Evolutionary conservation across 2,113 vertebrate genomes (phyloP).

Genomic region (Ceyx margarethae): DNA sequence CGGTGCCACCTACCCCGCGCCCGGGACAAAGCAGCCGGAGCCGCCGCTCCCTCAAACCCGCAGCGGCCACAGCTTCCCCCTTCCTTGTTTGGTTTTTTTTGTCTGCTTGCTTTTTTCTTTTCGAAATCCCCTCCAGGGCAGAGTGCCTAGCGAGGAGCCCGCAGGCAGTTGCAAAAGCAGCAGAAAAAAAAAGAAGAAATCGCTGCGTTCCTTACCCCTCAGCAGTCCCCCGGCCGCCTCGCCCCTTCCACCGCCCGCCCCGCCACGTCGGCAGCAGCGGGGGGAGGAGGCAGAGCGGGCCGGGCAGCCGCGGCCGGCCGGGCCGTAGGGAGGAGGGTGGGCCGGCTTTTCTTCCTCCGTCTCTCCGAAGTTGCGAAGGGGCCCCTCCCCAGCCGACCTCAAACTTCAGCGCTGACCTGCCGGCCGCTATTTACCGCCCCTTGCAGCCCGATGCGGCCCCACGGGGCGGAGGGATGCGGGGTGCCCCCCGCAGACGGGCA

Average conservation of each 20-base stretch:
- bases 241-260: slow-evolving; percentile 29
- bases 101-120: neutral
- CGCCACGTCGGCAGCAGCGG: slow-evolving; percentile 75
- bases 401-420: rapidly evolving
- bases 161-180: neutral
- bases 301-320: neutral
- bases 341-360: neutral
- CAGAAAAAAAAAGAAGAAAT: neutral
- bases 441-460: neutral
- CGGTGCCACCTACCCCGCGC: neutral
- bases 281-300: slow-evolving; percentile 41
- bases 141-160: neutral
- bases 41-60: neutral
- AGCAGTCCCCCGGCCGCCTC: neutral
- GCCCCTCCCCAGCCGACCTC: rapidly evolving
- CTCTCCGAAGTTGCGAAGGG: rapidly evolving
- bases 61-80: neutral
- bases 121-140: neutral
- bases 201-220: slow-evolving; percentile 56
- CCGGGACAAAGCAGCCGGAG: neutral
- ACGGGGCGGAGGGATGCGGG: neutral
- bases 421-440: neutral
- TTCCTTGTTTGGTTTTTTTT: neutral
- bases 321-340: neutral
- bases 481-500: too few species aligned